phyloP scores from a whole-genome alignment of 2,113 vertebrate species.

The Pseudonaja textilis region DNA sequence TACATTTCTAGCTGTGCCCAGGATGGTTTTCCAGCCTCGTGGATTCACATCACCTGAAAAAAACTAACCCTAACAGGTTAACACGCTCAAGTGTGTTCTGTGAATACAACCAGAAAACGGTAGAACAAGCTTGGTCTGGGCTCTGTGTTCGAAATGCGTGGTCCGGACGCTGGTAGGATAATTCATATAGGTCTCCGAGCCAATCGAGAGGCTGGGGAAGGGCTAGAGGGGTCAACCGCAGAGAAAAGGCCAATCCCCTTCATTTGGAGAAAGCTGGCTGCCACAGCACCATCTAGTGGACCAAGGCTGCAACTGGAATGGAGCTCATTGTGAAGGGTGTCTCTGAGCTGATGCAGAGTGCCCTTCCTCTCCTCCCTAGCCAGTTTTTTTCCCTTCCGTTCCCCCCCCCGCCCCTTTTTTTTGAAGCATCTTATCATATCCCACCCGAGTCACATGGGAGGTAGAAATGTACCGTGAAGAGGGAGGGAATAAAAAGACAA shows the following conservation, averaged over 20 bases:
- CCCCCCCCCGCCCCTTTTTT: not conserved
- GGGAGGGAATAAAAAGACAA: not conserved
- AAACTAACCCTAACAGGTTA: not conserved
- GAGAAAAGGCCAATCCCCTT: not conserved
- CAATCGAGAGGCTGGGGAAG: not conserved
- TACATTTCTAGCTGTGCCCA: not conserved
- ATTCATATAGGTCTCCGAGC: not conserved
- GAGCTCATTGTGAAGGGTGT: not conserved
- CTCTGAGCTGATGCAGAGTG: not conserved
- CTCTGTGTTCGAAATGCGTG: not conserved
- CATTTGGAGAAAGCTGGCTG: accelerated
- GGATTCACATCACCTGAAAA: not conserved
- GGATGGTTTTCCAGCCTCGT: not conserved
- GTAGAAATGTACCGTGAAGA: not conserved
- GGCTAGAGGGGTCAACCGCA: not conserved
- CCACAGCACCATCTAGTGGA: not conserved
- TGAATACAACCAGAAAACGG: not conserved
- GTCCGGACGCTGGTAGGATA: not conserved
- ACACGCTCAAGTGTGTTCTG: not conserved
- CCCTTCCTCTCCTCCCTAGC: too few relatives aligned
- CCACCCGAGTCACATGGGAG: not conserved
- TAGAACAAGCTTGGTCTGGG: not conserved
- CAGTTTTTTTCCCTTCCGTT: too few relatives aligned
- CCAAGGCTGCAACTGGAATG: not conserved
- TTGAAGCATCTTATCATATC: not conserved